Evolutionary conservation across 2,113 vertebrate genomes (phyloP).

Genomic region (Elephantulus edwardii): DNA sequence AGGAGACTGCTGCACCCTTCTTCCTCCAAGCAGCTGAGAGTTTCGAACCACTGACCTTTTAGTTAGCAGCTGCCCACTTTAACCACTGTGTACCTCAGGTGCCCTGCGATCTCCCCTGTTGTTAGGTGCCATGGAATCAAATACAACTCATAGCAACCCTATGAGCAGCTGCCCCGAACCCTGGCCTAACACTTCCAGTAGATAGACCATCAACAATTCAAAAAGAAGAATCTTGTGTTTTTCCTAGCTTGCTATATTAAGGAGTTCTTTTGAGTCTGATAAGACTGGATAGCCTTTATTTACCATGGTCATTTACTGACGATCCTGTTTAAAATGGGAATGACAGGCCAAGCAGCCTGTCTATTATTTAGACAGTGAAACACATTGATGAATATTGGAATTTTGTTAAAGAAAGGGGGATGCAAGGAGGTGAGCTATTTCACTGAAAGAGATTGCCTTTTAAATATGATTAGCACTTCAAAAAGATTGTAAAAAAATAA

Average conservation of each 20-base stretch:
- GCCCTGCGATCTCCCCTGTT: background rate
- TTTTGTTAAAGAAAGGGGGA: background rate
- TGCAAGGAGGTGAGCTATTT: too few relatives aligned
- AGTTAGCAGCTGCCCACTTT: background rate
- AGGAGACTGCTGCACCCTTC: background rate
- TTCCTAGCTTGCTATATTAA: background rate
- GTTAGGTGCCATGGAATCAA: too few relatives aligned
- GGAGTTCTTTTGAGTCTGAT: background rate
- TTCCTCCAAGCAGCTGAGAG: background rate
- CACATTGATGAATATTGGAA: background rate
- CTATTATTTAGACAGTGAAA: background rate
- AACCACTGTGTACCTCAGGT: background rate
- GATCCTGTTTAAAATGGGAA: constrained; percentile 6
- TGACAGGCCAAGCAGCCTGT: background rate
- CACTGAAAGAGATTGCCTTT: constrained; percentile 7
- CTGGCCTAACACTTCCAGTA: background rate
- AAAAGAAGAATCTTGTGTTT: background rate
- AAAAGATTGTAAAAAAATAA: background rate
- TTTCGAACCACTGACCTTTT: background rate
- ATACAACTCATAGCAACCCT: too few relatives aligned
- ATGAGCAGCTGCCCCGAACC: too few relatives aligned
- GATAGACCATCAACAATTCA: background rate
- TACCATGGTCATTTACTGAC: background rate
- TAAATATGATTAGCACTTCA: background rate
- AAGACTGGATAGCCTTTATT: background rate